phyloP scores from a whole-genome alignment of 2,113 vertebrate species.

The Corythaeola cristata region DNA sequence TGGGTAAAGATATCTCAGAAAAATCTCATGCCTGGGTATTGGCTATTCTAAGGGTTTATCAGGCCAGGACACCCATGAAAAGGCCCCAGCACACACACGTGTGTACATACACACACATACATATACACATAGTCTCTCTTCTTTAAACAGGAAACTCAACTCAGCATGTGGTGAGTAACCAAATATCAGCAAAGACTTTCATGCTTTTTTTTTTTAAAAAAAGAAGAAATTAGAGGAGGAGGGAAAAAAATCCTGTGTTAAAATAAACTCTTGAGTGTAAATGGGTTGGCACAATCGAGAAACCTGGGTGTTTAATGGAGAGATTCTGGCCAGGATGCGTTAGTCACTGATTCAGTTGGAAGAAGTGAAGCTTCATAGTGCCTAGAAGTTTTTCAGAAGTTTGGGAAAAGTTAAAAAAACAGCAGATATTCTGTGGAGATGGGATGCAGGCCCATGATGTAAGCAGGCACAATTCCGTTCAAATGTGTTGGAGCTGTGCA shows the following conservation, averaged over 20 bases:
- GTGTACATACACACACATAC: too few species aligned
- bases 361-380: neutral
- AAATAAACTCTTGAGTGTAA: constrained; percentile 34
- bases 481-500: neutral
- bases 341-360: neutral
- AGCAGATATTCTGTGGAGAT: neutral
- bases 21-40: constrained; percentile 7
- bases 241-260: neutral
- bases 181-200: constrained; percentile 19
- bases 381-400: neutral
- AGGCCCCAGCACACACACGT: neutral
- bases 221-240: neutral
- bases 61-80: neutral
- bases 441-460: neutral
- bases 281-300: neutral
- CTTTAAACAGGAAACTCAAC: constrained; percentile 56
- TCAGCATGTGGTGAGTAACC: constrained; percentile 51
- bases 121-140: neutral
- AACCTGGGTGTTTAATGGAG: neutral
- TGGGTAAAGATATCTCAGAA: constrained; percentile 38
- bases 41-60: neutral
- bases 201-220: neutral
- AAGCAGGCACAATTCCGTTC: neutral
- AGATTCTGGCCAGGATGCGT: neutral
- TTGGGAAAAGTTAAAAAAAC: neutral